A percentile compares a stretch with the other conserved stretches of the same genome.
These are phyloP conservation scores for Alfaro cultratus DNA, from an alignment of 2,797 vertebrate species.

Conservation along the genomic window DNA sequence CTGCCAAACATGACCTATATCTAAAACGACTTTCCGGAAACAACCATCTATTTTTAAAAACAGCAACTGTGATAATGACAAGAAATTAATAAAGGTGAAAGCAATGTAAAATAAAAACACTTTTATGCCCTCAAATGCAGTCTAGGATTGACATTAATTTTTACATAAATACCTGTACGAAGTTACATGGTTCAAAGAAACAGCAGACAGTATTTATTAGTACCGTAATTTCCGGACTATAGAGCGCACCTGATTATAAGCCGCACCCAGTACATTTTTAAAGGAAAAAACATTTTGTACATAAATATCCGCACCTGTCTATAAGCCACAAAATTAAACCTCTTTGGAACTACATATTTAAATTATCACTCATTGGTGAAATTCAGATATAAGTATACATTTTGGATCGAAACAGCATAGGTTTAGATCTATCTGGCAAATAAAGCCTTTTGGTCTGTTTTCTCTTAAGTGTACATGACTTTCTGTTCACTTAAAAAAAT, in stretches of 20 bases:
- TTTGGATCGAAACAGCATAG: background rate
- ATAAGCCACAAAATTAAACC: too few relatives aligned
- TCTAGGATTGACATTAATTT: background rate
- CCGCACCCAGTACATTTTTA: too few relatives aligned
- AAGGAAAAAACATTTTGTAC: too few relatives aligned
- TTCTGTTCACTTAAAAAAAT: background rate
- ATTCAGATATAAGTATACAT: background rate
- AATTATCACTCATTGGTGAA: background rate
- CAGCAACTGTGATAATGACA: background rate
- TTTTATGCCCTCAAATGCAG: background rate
- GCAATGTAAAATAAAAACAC: background rate
- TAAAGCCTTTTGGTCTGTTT: background rate
- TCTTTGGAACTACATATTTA: background rate
- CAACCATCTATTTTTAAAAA: slow-evolving; percentile 10
- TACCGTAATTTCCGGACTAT: too few relatives aligned
- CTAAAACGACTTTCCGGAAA: background rate
- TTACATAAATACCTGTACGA: background rate
- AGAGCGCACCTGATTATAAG: too few relatives aligned
- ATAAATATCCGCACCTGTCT: too few relatives aligned
- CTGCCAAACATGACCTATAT: slow-evolving; percentile 25
- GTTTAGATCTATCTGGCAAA: background rate
- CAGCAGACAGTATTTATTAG: background rate
- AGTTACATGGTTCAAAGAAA: background rate
- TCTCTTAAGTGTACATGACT: background rate
- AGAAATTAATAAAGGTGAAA: background rate